Conservation (phyloP, 2,797 vertebrate genomes). For the Eulemur rubriventer region DNA sequence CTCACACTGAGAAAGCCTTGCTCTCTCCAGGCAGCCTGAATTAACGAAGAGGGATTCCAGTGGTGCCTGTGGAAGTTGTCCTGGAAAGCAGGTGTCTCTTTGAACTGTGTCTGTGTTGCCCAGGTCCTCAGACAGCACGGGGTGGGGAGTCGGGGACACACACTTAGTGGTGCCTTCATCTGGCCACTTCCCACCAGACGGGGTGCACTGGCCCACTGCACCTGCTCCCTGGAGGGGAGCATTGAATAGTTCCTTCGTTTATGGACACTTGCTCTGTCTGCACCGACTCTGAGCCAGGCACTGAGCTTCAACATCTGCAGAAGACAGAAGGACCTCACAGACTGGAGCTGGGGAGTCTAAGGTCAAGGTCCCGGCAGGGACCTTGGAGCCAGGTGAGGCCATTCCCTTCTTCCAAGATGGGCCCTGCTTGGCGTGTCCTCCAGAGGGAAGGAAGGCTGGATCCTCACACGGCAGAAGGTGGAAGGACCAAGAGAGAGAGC, state of each 20-base stretch:
- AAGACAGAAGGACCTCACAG: not conserved
- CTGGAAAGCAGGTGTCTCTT: not conserved
- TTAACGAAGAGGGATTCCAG: not conserved
- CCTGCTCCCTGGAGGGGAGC: too few species aligned
- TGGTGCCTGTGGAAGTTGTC: not conserved
- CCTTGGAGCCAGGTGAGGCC: not conserved
- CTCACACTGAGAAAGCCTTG: not conserved
- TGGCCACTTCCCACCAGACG: not conserved
- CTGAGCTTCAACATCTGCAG: not conserved
- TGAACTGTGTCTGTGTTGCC: not conserved
- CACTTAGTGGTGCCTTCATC: not conserved
- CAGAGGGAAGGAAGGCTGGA: not conserved
- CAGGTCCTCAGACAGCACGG: not conserved
- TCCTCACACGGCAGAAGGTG: not conserved
- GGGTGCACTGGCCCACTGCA: too few species aligned
- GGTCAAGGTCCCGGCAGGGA: not conserved
- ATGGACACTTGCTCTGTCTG: not conserved
- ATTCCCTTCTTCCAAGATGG: not conserved
- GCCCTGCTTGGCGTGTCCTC: not conserved
- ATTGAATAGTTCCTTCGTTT: not conserved
- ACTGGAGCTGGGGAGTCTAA: not conserved
- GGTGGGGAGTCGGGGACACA: not conserved
- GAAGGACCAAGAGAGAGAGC: not conserved
- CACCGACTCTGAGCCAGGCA: not conserved
- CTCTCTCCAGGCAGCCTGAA: not conserved